Evolutionary conservation across 2,797 vertebrate genomes (phyloP).

Genomic region (Sciurus carolinensis): DNA sequence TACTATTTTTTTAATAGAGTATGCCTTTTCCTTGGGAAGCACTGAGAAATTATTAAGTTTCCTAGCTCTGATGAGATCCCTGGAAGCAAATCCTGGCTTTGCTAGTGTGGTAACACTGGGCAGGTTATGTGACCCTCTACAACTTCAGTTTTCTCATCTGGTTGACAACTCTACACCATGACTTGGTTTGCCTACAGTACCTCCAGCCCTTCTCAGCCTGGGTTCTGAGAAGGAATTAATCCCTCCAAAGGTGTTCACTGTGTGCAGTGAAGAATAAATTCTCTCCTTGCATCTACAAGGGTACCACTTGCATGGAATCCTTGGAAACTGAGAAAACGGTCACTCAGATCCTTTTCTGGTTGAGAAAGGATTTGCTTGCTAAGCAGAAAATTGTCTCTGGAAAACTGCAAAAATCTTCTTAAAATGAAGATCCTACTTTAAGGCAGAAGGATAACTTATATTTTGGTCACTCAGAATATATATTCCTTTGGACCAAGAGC

Average conservation of each 20-base stretch:
- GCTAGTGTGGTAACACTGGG: not conserved
- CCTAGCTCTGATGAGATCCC: not conserved
- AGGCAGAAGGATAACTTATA: not conserved
- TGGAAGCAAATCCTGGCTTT: not conserved
- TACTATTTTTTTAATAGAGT: not conserved
- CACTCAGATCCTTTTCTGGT: not conserved
- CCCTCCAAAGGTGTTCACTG: not conserved
- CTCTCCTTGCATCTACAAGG: not conserved
- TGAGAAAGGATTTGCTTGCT: not conserved
- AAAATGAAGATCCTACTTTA: not conserved
- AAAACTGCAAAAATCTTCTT: not conserved
- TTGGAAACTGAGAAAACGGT: not conserved
- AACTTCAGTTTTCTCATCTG: not conserved
- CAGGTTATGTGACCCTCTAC: not conserved
- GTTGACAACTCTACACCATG: not conserved
- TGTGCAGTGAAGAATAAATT: not conserved
- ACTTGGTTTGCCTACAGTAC: rapidly evolving
- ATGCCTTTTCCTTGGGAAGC: not conserved
- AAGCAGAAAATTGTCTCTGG: not conserved
- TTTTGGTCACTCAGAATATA: not conserved
- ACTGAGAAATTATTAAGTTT: not conserved
- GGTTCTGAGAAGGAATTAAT: not conserved
- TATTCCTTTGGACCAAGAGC: not conserved
- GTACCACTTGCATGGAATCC: not conserved
- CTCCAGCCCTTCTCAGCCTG: not conserved